These are phyloP conservation scores for Falco columbarius DNA, from an alignment of 2,797 vertebrate species.

Conservation along the genomic window DNA sequence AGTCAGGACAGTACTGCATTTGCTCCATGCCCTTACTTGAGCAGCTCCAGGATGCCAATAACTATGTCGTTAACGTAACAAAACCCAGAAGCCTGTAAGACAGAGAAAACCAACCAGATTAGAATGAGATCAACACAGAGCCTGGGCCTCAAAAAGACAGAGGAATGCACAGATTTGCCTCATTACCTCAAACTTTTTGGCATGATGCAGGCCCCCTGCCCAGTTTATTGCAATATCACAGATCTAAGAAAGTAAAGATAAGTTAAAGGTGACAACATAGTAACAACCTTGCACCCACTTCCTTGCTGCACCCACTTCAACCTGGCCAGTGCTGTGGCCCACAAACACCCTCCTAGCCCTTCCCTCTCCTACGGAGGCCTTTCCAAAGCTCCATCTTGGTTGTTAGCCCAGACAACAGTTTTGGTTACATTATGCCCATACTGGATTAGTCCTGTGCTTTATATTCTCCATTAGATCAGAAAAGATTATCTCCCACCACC, in stretches of 20 bases:
- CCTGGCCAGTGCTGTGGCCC: not conserved
- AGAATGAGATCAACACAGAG: not conserved
- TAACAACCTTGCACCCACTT: no score
- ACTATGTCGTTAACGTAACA: conserved; percentile 99
- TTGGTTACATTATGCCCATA: not conserved
- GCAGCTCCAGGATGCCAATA: conserved; percentile 95
- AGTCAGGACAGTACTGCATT: not conserved
- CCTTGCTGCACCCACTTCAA: not conserved
- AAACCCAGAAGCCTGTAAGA: conserved; percentile 91
- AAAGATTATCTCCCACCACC: not conserved
- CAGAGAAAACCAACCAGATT: conserved; percentile 3
- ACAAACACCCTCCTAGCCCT: not conserved
- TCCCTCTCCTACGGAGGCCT: not conserved
- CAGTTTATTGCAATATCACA: conserved; percentile 99
- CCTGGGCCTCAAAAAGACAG: not conserved
- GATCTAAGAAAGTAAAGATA: conserved; percentile 79
- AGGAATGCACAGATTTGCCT: not conserved
- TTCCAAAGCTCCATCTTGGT: not conserved
- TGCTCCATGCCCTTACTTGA: conserved; percentile 85
- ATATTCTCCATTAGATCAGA: not conserved
- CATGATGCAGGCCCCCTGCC: conserved; percentile 96
- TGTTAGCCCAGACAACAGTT: not conserved
- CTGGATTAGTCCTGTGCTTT: not conserved
- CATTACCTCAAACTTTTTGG: conserved; percentile 97
- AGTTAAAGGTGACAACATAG: not conserved